Evolutionary conservation across 2,888 invertebrate species (phyloP).

Genomic region (Panopea generosa): DNA sequence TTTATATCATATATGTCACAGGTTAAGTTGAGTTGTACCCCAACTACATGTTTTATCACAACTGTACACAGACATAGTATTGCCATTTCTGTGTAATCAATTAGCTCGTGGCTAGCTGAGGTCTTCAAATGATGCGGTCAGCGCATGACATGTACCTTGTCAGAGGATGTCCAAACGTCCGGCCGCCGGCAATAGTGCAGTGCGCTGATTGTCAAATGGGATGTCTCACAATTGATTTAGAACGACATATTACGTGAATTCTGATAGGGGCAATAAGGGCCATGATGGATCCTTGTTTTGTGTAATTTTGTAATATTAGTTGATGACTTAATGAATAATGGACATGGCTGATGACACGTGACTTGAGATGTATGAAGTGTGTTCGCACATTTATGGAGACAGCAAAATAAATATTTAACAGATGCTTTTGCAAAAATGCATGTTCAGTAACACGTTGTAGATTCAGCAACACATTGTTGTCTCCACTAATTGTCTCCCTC

Average conservation of each 20-base stretch:
- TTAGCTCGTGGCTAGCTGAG: background rate
- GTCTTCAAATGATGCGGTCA: background rate
- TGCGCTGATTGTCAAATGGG: constrained; percentile 17
- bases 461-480: too few species aligned
- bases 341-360: constrained; percentile 48
- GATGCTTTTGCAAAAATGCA: constrained; percentile 9
- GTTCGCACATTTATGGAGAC: constrained; percentile 21
- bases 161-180: constrained; percentile 10
- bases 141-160: constrained; percentile 20
- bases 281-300: constrained; percentile 53
- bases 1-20: too few species aligned
- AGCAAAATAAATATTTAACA: constrained; percentile 15
- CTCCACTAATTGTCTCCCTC: constrained; percentile 10
- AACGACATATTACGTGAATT: constrained; percentile 39
- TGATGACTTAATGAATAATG: constrained; percentile 52
- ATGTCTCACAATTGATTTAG: constrained; percentile 43
- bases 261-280: constrained; percentile 35
- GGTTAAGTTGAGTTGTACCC: too few species aligned
- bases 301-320: constrained; percentile 14
- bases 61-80: background rate
- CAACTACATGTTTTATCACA: too few species aligned
- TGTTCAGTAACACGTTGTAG: constrained; percentile 4
- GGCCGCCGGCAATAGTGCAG: background rate
- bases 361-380: constrained; percentile 39
- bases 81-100: background rate